Base-by-base conservation (phyloP, 2,888 invertebrate genomes). In the Ganaspis brasiliensis region DNA sequence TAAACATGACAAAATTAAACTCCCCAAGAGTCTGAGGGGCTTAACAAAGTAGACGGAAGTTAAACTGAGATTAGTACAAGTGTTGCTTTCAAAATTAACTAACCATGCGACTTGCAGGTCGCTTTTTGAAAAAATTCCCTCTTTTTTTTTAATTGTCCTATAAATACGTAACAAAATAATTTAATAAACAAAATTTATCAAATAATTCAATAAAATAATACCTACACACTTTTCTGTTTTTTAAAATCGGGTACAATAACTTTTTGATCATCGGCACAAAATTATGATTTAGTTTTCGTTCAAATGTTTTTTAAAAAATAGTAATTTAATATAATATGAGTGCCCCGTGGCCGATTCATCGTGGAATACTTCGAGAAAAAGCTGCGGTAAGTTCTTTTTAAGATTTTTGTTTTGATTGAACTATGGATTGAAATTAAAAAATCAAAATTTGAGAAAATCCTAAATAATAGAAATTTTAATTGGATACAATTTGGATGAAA, bases 321-420 rank as follows among this genome's bases (percentile, higher is more conserved):
- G 14, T 45, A 45, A n/a, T 0, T 45, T 10, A 52, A 9, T 56
- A 40, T 21, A 81, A 77, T 31, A 89, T 89, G 88, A 94, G 94
- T 90, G 95, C 94, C 86, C 96, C 96, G 90, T 96, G 96, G 96
- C 95, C 95, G 82, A 94, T 96, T 85, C 94, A 93, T 87, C 94
- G 94, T 86, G 94, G 94, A 73, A 91, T 93, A 79, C 92, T 93
- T 82, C 93, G 92, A 56, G 92, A 92, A 56, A 82, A 84, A 75
- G 67, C 49, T 72, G 71, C 56, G 83, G 86, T 85, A 77, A 85
- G 86, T 80, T 72, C 1, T 16, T 40, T 31, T 73, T 55, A 2
- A 24, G n/a, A n/a, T n/a, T n/a, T 24, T 26, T 21, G 19, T 21
- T 56, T 45, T 14, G 3, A 2, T 2, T 10, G 8, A 45, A 2